Percentiles rank a stretch among this genome's conserved stretches.
Evolutionary conservation across 2,888 invertebrate species (phyloP).

Genomic region (Luperina testacea): DNA sequence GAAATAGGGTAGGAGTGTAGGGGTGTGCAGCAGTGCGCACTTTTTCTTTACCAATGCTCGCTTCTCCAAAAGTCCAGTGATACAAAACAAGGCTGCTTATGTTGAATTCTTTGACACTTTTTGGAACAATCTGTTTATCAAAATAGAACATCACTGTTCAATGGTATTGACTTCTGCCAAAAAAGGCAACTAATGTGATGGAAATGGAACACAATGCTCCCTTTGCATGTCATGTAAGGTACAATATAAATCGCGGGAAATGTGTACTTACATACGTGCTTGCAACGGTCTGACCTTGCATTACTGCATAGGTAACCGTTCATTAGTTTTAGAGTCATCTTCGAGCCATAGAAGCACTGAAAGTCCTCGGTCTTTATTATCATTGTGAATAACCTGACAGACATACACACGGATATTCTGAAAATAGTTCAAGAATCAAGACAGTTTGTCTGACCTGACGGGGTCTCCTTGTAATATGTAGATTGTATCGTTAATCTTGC

Average conservation of each 20-base stretch:
- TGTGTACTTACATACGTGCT: not conserved
- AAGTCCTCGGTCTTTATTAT: not conserved
- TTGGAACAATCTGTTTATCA: slow-evolving; percentile 11
- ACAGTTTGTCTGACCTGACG: not conserved
- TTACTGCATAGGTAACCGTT: not conserved
- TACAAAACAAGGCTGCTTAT: not conserved
- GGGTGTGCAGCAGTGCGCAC: too few relatives aligned
- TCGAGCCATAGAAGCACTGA: not conserved
- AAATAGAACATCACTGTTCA: slow-evolving; percentile 3
- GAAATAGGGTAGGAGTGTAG: too few relatives aligned
- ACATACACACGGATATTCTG: not conserved
- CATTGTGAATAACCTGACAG: not conserved
- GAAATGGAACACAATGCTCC: slow-evolving; percentile 48
- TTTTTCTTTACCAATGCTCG: not conserved
- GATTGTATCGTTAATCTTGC: not conserved
- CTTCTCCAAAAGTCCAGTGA: not conserved
- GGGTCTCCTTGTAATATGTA: not conserved
- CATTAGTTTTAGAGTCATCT: not conserved
- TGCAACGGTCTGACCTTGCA: not conserved
- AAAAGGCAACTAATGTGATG: slow-evolving; percentile 4
- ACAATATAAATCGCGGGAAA: not conserved
- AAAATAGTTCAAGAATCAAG: not conserved
- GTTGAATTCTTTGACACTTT: not conserved
- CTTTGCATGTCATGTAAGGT: slow-evolving; percentile 25
- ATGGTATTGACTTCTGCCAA: not conserved